Evolutionary conservation across 2,888 invertebrate species (phyloP).

Genomic region (Cosmia trapezina): DNA sequence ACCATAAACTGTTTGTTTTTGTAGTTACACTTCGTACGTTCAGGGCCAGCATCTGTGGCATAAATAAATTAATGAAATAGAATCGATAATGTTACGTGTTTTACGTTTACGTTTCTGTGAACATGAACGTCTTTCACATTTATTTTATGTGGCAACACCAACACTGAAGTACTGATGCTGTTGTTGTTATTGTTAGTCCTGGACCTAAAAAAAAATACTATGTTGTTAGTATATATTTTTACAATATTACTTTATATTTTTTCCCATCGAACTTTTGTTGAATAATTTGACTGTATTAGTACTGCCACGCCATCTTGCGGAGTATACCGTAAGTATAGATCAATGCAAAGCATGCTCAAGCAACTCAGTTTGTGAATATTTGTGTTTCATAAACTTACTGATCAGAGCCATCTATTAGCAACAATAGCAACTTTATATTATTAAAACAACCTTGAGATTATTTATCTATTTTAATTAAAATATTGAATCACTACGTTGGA

Average conservation of each 20-base stretch:
- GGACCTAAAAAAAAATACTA: no score
- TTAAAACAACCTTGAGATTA: not conserved
- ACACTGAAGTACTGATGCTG: not conserved
- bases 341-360: not conserved
- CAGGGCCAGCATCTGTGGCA: not conserved
- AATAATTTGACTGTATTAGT: not conserved
- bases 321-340: not conserved
- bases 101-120: no score
- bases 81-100: not conserved
- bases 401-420: conserved; percentile 30
- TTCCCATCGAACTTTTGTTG: not conserved
- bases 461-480: not conserved
- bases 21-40: not conserved
- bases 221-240: no score
- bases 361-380: not conserved
- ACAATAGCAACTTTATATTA: not conserved
- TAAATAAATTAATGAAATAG: not conserved
- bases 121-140: not conserved
- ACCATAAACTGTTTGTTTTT: not conserved
- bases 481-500: not conserved
- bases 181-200: not conserved
- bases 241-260: no score
- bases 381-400: not conserved
- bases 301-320: conserved; percentile 29
- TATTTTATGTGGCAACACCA: conserved; percentile 3